Percentiles rank a stretch among this genome's conserved stretches.
phyloP scores from a whole-genome alignment of 2,888 invertebrate species.

The Oscheius sp. region DNA sequence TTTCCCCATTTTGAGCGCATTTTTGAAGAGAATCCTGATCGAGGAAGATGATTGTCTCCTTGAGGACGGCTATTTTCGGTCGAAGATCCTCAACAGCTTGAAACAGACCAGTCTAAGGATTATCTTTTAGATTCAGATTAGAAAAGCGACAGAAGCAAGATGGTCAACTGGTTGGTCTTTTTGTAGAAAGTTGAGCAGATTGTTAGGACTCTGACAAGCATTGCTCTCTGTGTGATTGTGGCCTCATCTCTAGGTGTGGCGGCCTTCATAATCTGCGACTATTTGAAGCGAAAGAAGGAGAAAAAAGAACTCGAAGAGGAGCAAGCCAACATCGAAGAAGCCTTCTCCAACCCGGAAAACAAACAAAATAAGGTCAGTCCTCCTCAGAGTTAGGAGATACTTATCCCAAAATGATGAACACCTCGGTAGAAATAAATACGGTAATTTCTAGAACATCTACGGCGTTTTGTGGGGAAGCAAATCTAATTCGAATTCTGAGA shows the following conservation, averaged over 20 bases:
- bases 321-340: background rate
- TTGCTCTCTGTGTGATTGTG: background rate
- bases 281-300: background rate
- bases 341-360: background rate
- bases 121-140: background rate
- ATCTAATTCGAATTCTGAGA: background rate
- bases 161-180: background rate
- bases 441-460: constrained; percentile 1
- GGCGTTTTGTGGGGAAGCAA: background rate
- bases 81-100: background rate
- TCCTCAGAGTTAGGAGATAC: too few species aligned
- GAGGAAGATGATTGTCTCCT: constrained; percentile 2
- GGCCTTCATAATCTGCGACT: background rate
- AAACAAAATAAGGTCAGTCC: background rate
- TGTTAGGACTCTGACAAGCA: background rate
- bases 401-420: background rate
- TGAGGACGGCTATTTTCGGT: background rate
- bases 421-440: background rate
- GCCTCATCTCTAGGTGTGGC: background rate
- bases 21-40: background rate
- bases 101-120: constrained; percentile 2
- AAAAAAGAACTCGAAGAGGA: background rate
- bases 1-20: constrained; percentile 8
- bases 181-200: background rate
- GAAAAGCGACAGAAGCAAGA: background rate